Percentiles rank a stretch among this genome's conserved stretches.
These are phyloP conservation scores for Himalopsyche kuldschensis DNA, from an alignment of 2,888 invertebrate species.

Conservation along the genomic window DNA sequence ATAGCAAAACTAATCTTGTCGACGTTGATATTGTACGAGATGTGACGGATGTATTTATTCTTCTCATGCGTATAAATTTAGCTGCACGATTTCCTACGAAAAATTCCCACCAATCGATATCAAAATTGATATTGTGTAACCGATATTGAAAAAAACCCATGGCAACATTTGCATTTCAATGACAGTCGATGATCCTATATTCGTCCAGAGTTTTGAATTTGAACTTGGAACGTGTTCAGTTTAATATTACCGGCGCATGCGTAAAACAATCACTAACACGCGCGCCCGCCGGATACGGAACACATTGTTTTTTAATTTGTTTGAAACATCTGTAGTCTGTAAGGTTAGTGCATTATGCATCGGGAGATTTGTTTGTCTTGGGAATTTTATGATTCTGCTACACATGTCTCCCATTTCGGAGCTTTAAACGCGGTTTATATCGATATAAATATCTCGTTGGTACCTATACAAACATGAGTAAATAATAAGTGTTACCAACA, in stretches of 20 bases:
- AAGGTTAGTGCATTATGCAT: background rate
- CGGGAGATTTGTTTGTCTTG: background rate
- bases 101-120: background rate
- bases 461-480: no score
- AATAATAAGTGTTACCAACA: no score
- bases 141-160: background rate
- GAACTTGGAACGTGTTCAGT: background rate
- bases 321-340: constrained; percentile 18
- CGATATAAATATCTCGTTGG: no score
- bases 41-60: background rate
- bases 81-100: background rate
- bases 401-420: background rate
- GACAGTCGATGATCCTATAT: constrained; percentile 1
- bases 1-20: no score
- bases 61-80: background rate
- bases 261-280: constrained; percentile 2
- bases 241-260: constrained; percentile 14
- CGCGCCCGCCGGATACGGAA: constrained; percentile 34
- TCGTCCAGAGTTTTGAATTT: background rate
- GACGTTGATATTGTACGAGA: no score
- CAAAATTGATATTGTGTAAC: constrained; percentile 1
- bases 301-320: constrained; percentile 29
- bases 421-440: background rate
- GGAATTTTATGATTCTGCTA: background rate
- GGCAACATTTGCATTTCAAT: background rate